Evolutionary conservation across 2,113 vertebrate genomes (phyloP).

Genomic region (Pteronura brasiliensis): DNA sequence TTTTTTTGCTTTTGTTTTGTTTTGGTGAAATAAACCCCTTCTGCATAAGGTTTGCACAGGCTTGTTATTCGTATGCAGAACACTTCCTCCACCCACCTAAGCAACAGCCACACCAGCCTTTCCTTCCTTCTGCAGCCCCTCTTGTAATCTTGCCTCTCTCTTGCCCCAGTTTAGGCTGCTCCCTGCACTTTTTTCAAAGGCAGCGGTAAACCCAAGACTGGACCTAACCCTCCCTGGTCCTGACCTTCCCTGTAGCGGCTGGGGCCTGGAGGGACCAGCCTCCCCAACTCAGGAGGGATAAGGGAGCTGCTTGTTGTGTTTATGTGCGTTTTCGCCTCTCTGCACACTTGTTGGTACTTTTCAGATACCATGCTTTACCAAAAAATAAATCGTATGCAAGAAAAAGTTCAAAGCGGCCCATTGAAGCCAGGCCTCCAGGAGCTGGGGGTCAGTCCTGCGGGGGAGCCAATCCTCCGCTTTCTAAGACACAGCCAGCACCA

Average conservation of each 20-base stretch:
- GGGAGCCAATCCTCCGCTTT: neutral
- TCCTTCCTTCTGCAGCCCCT: neutral
- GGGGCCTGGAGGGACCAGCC: neutral
- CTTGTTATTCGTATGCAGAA: conserved; percentile 54
- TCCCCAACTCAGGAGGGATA: neutral
- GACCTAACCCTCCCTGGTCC: conserved; percentile 42
- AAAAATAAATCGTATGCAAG: neutral
- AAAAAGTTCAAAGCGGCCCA: conserved; percentile 27
- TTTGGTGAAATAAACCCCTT: conserved; percentile 25
- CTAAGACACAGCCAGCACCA: neutral
- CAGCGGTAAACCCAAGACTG: conserved; percentile 51
- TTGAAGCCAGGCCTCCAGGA: neutral
- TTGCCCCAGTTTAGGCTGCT: conserved; percentile 15
- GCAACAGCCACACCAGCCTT: neutral
- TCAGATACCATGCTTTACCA: neutral
- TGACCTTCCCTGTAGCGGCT: conserved; percentile 11
- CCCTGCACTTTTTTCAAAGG: conserved; percentile 52
- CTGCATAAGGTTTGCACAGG: conserved; percentile 14
- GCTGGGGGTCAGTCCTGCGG: neutral
- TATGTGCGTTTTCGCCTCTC: neutral
- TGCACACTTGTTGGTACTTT: conserved; percentile 17
- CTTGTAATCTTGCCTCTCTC: conserved; percentile 51
- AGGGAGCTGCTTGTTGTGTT: neutral
- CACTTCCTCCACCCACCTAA: neutral
- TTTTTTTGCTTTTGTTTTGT: conserved; percentile 30